Percentiles rank a stretch among this genome's conserved stretches.
Conservation (phyloP, 2,888 invertebrate genomes). For the Uropetala carovei region DNA sequence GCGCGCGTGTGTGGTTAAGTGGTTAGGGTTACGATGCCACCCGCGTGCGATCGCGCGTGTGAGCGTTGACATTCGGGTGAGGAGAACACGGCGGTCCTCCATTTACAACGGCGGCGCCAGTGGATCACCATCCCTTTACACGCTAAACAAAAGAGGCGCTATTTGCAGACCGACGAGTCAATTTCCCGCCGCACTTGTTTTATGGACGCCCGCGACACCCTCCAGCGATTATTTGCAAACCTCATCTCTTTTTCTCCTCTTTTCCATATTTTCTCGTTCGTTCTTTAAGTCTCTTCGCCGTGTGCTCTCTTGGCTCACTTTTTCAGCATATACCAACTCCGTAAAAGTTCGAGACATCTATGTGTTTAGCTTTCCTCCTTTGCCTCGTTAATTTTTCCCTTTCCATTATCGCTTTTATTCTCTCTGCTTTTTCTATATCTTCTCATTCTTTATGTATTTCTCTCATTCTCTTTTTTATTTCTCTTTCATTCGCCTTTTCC, state of each 20-base stretch:
- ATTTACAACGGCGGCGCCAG: neutral
- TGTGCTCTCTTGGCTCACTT: neutral
- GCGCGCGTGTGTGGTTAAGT: constrained; percentile 19
- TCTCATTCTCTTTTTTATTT: neutral
- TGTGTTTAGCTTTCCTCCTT: neutral
- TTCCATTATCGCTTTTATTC: neutral
- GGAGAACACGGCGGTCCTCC: neutral
- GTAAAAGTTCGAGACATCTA: too few relatives aligned
- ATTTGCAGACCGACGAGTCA: constrained; percentile 37
- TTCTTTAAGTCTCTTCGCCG: neutral
- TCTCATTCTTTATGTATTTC: neutral
- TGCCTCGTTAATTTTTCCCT: neutral
- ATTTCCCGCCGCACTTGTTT: constrained; percentile 24
- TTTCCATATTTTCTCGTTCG: neutral
- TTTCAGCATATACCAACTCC: too few relatives aligned
- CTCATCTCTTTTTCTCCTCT: neutral
- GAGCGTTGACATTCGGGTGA: neutral
- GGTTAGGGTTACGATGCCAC: neutral
- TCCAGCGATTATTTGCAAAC: too few relatives aligned
- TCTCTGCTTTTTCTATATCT: neutral
- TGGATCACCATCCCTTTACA: neutral
- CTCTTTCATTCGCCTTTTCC: neutral
- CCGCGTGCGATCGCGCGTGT: neutral
- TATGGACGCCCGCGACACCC: neutral
- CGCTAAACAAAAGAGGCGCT: constrained; percentile 43